These are phyloP conservation scores for Conistra vaccinii DNA, from an alignment of 2,888 invertebrate species.

Conservation along the genomic window DNA sequence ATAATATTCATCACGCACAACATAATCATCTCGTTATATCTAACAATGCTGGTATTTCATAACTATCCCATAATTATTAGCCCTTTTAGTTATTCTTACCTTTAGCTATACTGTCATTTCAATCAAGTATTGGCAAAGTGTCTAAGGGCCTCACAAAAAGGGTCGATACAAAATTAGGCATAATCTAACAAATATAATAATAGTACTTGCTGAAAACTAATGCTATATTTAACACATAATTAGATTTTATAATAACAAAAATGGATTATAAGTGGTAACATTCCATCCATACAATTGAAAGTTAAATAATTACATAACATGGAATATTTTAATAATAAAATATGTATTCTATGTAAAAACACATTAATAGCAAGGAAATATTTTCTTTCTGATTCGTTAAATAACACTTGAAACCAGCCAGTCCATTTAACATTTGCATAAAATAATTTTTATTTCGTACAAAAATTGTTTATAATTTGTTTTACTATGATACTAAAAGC, in stretches of 20 bases:
- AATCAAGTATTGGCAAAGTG: not conserved
- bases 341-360: constrained; percentile 43
- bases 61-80: not conserved
- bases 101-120: not conserved
- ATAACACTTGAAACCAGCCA: constrained; percentile 5
- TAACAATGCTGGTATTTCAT: constrained; percentile 22
- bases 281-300: constrained; percentile 8
- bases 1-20: constrained; percentile 38
- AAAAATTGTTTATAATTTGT: constrained; percentile 46
- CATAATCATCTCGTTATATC: constrained; percentile 38
- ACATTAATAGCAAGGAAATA: not conserved
- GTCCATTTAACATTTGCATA: not conserved
- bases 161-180: constrained; percentile 1
- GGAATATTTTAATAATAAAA: constrained; percentile 37
- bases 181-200: constrained; percentile 22
- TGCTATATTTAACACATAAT: constrained; percentile 11
- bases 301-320: constrained; percentile 25
- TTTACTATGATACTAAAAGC: constrained; percentile 12
- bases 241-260: constrained; percentile 25
- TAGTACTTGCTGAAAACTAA: constrained; percentile 3
- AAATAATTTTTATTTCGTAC: constrained; percentile 20
- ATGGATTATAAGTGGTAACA: constrained; percentile 36
- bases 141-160: not conserved
- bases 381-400: constrained; percentile 1
- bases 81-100: too few species aligned